A percentile compares a stretch with the other conserved stretches of the same genome.
Conservation (phyloP, 2,888 invertebrate species). For the Zhuqinia jingwanae region DNA sequence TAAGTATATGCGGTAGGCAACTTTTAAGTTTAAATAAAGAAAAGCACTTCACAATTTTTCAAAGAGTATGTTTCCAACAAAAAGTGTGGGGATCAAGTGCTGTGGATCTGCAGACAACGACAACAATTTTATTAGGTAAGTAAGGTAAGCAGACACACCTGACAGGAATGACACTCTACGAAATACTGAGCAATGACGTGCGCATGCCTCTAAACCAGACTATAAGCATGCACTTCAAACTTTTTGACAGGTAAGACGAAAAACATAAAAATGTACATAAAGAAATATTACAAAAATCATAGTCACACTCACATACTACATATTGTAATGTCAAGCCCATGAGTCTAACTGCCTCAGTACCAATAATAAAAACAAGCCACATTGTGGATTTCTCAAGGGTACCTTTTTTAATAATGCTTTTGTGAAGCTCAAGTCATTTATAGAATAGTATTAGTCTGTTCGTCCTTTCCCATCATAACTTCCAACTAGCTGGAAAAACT, state of each 20-base stretch:
- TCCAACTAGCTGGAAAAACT: too few species aligned
- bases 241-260: slow-evolving; percentile 22
- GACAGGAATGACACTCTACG: slow-evolving; percentile 24
- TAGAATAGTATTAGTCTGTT: too few species aligned
- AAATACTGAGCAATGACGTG: slow-evolving; percentile 33
- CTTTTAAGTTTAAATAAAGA: too few species aligned
- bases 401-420: too few species aligned
- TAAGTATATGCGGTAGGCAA: too few species aligned
- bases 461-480: too few species aligned
- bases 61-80: too few species aligned
- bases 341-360: slow-evolving; percentile 44
- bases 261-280: slow-evolving; percentile 2
- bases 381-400: slow-evolving; percentile 53
- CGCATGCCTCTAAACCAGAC: slow-evolving; percentile 4
- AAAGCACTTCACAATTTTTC: too few species aligned
- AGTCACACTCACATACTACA: neutral
- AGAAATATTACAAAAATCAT: slow-evolving; percentile 34
- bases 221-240: slow-evolving; percentile 14
- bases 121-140: too few species aligned
- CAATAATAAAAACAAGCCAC: slow-evolving; percentile 20
- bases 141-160: slow-evolving; percentile 7
- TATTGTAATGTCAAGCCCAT: slow-evolving; percentile 56
- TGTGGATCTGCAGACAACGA: too few species aligned
- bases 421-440: too few species aligned
- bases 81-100: too few species aligned